Evolutionary conservation across 2,888 invertebrate species (phyloP), one percentile per base, ranked within the genome.

Genomic region (Sturmia bella): DNA sequence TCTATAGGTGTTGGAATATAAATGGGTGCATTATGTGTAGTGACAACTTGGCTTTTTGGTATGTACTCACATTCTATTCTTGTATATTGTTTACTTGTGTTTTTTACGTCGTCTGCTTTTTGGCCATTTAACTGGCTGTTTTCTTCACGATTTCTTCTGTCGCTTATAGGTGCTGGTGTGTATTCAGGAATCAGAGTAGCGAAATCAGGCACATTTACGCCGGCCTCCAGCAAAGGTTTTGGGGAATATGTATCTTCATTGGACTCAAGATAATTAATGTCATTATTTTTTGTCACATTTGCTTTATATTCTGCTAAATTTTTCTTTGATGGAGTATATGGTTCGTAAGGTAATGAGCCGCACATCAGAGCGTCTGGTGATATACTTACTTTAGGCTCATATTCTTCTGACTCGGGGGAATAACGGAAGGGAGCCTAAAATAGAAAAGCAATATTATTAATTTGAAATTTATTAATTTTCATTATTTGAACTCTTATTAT

Each of bases 251-350:
- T 59, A 4, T 84, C 83, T 4, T 80, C 82, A 19, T 61, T 39
- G 15, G n/a, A 32, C 24, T 50, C 69, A 11, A 69, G 24, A 17
- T 50, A 45, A 43, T 75, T 54, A 50, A 17, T 13, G 11, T n/a
- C 48, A n/a, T 54, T 63, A 11, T 54, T 75, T 54, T 66, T 50
- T 15, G 32, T 54, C 17, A 17, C 17, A 45, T 56, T 15, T 1
- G 19, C 11, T 24, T 15, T 27, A 57, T 52, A 15, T 3, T 21
- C 9, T 12, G 2, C 15, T 27, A 37, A 48, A 12, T 15, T 57
- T 68, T 61, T 80, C n/a, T 63, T 70, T 3, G 84, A 76, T 1
- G 83, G 83, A 11, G 78, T 83, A 17, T 84, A 84, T 19, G 83
- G 83, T 78, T 78, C 66, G 54, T 75, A 72, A 12, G 27, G 15